Base-by-base conservation (phyloP, 2,113 vertebrate genomes). In the Ammodytes dubius region DNA sequence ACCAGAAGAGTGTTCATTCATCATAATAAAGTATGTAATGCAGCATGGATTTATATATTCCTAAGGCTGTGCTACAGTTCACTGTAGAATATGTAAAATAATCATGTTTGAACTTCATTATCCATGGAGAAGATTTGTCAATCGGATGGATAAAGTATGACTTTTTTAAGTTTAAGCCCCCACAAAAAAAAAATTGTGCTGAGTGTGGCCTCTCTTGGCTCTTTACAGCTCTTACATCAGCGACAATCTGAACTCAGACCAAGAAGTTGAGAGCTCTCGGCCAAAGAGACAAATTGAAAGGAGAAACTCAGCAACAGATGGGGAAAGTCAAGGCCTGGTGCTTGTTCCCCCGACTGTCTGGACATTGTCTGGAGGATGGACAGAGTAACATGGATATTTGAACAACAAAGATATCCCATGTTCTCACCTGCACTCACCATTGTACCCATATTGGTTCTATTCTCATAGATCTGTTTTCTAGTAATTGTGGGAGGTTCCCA, bases 241-340 rank as follows among this genome's bases (percentile, higher is more conserved):
- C 15, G n/a, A 52, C 12, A 53, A 46, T 35, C 37, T 71, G 58
- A 74, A 78, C 19, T 67, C 58, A 70, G 47, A 65, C 59, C 75
- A 79, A 60, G 43, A 57, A 47, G 46, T 76, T 37, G 54, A 56
- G 2, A 40, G 45, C 17, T 13, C n/a, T 35, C 45, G 37, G 77
- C 43, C 64, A 65, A 40, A 59, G 37, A 59, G 65, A 39, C 13
- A 60, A 57, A 71, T 35, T 40, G 35, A 76, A 64, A 76, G 27
- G 12, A 69, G 39, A 74, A 61, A 50, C 60, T 1, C 0, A 7
- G 42, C 1, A 10, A 58, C 58, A 75, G 57, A 76, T 50, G 35
- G 70, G 12, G 54, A 65, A 17, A 70, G 69, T 13, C 40, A 8
- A 7, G 58, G 37, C 17, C 27, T 52, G 15, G 9, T 67, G 54